A percentile compares a stretch with the other conserved stretches of the same genome.
Evolutionary conservation across 1,140 invertebrate genomes (phyloP).

Genomic region (Meloidogyne exigua): DNA sequence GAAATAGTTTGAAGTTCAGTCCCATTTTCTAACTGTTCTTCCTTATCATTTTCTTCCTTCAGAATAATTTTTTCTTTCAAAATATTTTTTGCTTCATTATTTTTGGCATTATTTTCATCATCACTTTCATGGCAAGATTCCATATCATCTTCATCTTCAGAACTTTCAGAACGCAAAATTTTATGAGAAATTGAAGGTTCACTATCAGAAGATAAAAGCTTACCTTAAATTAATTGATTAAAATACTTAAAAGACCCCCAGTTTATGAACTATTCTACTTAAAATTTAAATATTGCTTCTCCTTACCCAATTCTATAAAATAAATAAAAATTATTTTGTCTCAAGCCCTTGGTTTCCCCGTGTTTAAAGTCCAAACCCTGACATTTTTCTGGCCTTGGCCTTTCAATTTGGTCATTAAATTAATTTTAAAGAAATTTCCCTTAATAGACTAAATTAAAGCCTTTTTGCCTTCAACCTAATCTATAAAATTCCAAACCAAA

Average conservation of each 20-base stretch:
- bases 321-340: no score
- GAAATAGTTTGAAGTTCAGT: slow-evolving; percentile 8
- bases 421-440: no score
- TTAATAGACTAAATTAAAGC: no score
- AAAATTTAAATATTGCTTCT: no score
- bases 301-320: no score
- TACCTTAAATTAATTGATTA: slow-evolving; percentile 3
- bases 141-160: slow-evolving; percentile 13
- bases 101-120: neutral
- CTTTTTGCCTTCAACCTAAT: no score
- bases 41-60: neutral
- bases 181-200: neutral
- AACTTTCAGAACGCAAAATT: slow-evolving; percentile 19
- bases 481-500: no score
- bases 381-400: no score
- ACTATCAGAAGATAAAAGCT: slow-evolving; percentile 24
- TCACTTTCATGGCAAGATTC: slow-evolving; percentile 1
- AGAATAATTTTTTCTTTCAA: neutral
- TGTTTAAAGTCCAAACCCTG: no score
- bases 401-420: no score
- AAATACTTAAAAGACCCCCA: neutral
- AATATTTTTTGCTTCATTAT: neutral
- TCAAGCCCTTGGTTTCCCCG: no score
- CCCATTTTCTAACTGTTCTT: neutral
- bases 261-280: no score